Base-by-base conservation (phyloP, 1,140 invertebrate species). In the Magallana ariakensis region DNA sequence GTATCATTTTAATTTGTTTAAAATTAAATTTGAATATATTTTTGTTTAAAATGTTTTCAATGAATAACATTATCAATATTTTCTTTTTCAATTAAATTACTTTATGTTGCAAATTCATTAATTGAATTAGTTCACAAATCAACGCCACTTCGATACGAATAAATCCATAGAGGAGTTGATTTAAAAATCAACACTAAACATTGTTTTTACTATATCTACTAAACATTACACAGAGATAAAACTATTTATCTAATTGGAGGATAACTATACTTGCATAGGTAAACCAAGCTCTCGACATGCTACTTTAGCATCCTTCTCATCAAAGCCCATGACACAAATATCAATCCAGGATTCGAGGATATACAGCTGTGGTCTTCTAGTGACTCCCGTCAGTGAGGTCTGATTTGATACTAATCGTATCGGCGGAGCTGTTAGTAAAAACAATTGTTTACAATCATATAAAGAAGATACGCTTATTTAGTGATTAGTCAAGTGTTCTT, bases 211-310 rank as follows among this genome's bases (percentile, higher is more conserved):
- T 1, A 2, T 15, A n/a, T n/a, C 16, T 60, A 33, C 19, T n/a
- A n/a, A n/a, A n/a, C n/a, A n/a, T n/a, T 6, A 60, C 7, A 60
- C 58, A 60, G 19, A 60, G 7, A 5, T 1, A 6, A 60, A n/a
- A 19, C 19, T 15, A n/a, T n/a, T n/a, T n/a, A n/a, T n/a, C n/a
- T n/a, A n/a, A n/a, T n/a, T n/a, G n/a, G n/a, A n/a, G n/a, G n/a
- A n/a, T n/a, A n/a, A n/a, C n/a, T n/a, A 60, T 15, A 60, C 66
- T 70, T 70, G 26, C 66, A 26, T 70, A 26, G 66, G 66, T 26
- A 70, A 26, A 5, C 66, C 66, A 0, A 70, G 66, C 33, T 70
- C 66, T 13, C 66, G 66, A 26, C 66, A 70, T 19, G 66, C 66
- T 33, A 70, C 66, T 26, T 10, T 3, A 26, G 66, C 66, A 33